These are phyloP conservation scores for Pentalonia nigronervosa DNA, from an alignment of 1,140 invertebrate genomes.

Conservation along the genomic window DNA sequence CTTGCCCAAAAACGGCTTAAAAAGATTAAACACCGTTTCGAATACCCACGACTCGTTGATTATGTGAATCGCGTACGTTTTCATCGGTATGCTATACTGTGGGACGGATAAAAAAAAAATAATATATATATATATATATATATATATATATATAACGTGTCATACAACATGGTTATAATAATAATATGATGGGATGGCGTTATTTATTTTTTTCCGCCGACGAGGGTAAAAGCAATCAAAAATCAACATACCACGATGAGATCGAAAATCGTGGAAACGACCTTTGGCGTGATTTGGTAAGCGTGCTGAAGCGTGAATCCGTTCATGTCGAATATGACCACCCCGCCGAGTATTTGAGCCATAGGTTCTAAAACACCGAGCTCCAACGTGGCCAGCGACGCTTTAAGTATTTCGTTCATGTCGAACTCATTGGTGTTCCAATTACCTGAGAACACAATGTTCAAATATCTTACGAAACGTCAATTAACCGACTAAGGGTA, in stretches of 20 bases:
- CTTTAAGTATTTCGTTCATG: slow-evolving; percentile 77
- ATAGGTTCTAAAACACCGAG: slow-evolving; percentile 76
- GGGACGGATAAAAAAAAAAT: background rate
- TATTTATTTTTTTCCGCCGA: background rate
- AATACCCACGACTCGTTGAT: slow-evolving; percentile 82
- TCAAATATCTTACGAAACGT: background rate
- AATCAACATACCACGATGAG: slow-evolving; percentile 70
- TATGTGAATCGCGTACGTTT: slow-evolving; percentile 77
- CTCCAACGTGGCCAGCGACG: slow-evolving; percentile 75
- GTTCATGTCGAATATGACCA: slow-evolving; percentile 78
- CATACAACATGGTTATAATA: background rate
- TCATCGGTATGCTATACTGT: slow-evolving; percentile 70
- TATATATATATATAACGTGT: background rate
- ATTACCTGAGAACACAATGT: slow-evolving; percentile 66
- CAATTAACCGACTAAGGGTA: background rate
- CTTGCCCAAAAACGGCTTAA: slow-evolving; percentile 76
- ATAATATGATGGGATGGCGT: background rate
- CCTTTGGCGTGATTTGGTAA: slow-evolving; percentile 75
- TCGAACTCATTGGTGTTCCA: slow-evolving; percentile 75
- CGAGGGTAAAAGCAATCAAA: background rate
- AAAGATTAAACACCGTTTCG: slow-evolving; percentile 78
- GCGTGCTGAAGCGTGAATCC: slow-evolving; percentile 75
- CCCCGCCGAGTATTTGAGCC: slow-evolving; percentile 78
- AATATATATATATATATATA: background rate
- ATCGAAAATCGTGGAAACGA: slow-evolving; percentile 72